Base-by-base conservation (phyloP, 2,113 vertebrate genomes). In the Sinocyclocheilus rhinocerous region DNA sequence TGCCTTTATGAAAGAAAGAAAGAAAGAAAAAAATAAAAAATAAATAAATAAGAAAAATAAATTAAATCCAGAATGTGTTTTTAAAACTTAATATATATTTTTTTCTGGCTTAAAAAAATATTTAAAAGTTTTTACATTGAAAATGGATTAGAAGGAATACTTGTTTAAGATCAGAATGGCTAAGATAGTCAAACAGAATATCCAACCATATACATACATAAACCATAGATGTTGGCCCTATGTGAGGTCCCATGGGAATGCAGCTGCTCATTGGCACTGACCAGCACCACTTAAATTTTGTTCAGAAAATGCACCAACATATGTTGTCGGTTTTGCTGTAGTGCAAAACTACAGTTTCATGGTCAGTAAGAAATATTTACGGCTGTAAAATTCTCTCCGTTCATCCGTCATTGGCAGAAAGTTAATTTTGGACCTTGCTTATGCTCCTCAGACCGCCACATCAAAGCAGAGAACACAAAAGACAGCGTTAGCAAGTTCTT, bases 381-480 rank as follows among this genome's bases (percentile, higher is more conserved):
- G 6, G 11, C 45, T 48, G n/a, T 5, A 55, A n/a, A 78, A 24
- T 78, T 59, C 6, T 57, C n/a, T 59, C 26, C 20, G 16, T 29
- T 4, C 11, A 48, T 0, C 13, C 2, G 6, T 52, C 18, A 10
- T 59, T 59, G 50, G 50, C 20, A 45, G 20, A 76, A 75, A n/a
- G n/a, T 45, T 1, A 36, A 26, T 26, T 61, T 15, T 78, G 76
- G 76, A 59, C 76, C 29, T 57, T 61, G 77, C 55, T 42, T 79
- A 26, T 4, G 55, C 12, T 61, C 55, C 55, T 39, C 20, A 61
- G 39, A 78, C 70, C 50, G 36, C 9, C 3, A 39, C 20, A 36
- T 78, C 76, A 80, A 81, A 70, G 67, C 26, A 48, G 50, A 82
- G 22, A 63, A 48, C 29, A 7, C 48, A 20, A 22, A 57, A 63